Evolutionary conservation across 92 coral and sea anemone genomes (phyloP).

Genomic region (Montipora capitata): DNA sequence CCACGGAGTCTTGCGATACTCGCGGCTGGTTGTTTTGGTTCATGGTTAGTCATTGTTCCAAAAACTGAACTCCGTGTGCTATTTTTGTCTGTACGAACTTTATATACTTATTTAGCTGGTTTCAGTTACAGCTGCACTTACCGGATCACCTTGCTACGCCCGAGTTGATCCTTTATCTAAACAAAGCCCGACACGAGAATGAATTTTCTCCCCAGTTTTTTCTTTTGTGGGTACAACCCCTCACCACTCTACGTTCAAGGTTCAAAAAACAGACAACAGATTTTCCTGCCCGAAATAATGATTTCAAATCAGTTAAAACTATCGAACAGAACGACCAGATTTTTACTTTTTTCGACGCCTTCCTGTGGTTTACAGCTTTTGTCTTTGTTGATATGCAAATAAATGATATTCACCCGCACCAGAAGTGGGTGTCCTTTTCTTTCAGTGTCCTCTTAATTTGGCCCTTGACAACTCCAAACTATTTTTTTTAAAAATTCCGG

Average conservation of each 20-base stretch:
- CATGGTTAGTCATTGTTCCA: neutral
- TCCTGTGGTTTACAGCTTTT: neutral
- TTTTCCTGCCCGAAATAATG: too few relatives aligned
- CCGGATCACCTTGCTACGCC: neutral
- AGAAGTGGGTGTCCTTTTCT: neutral
- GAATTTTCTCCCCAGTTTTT: neutral
- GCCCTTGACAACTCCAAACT: neutral
- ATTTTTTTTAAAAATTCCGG: too few relatives aligned
- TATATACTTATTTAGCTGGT: neutral
- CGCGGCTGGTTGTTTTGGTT: too few relatives aligned
- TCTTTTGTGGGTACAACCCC: too few relatives aligned
- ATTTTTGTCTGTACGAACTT: neutral
- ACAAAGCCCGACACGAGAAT: neutral
- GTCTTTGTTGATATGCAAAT: neutral
- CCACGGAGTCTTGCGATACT: too few relatives aligned
- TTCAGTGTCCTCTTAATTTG: neutral
- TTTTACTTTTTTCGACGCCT: too few relatives aligned
- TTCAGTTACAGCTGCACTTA: neutral
- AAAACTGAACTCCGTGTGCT: neutral
- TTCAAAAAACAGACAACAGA: too few relatives aligned
- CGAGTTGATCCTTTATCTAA: neutral
- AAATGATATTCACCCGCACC: neutral
- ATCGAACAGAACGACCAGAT: too few relatives aligned
- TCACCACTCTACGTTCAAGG: too few relatives aligned
- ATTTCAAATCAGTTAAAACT: neutral